Base-by-base conservation (phyloP, 2,797 vertebrate genomes). In the Erithacus rubecula region DNA sequence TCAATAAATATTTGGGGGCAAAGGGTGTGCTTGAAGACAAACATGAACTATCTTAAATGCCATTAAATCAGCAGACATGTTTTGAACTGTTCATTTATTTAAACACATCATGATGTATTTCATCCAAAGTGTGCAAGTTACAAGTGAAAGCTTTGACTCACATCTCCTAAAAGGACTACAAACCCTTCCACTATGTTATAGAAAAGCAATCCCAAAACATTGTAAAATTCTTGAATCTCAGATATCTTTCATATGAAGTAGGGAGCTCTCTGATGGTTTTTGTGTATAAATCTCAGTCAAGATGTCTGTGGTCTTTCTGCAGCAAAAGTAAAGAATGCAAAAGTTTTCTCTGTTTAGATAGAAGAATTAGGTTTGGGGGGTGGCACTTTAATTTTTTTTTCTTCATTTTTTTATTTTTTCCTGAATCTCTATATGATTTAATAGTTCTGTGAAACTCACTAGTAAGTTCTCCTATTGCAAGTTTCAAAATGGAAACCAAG, bases 401-500 rank as follows among this genome's bases (percentile, higher is more conserved):
- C 14, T 32, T n/a, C 4, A 20, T 44, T 29, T 34, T 49, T 77
- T 67, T 32, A 21, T 11, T 47, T 85, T 87, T 62, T 59, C 47
- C 41, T 94, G 52, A 80, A 92, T 43, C 43, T 58, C 9, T 71
- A 22, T 83, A 15, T 82, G 81, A 90, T 82, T 80, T 90, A 89
- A n/a, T 46, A 93, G 39, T 79, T 90, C 39, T 64, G 37, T 90
- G 37, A 44, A 87, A 34, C 63, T 92, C 62, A 49, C n/a, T 88
- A 92, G 81, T 94, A 83, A 94, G 70, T 92, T 51, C 56, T 97
- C 59, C 55, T 34, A 64, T 70, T 30, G 30, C 15, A 92, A 89
- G 72, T 70, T 94, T 72, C 44, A 94, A 74, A 92, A 87, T 77
- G 51, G 74, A 79, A 74, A 67, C 78, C 21, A 60, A 93, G 47